phyloP scores from a whole-genome alignment of 2,888 invertebrate species.

The Bimastos eiseni region DNA sequence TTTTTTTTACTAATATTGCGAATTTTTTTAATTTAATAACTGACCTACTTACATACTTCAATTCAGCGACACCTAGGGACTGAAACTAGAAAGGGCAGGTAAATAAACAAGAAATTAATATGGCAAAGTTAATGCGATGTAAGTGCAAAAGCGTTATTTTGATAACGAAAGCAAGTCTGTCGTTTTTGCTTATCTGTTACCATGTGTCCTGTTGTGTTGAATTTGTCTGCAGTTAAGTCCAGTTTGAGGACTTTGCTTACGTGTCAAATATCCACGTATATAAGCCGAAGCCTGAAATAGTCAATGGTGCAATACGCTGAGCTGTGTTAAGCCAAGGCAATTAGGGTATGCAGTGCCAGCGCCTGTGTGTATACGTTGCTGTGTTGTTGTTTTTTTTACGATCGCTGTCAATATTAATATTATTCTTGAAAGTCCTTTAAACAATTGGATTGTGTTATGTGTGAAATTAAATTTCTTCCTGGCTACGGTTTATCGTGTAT shows the following conservation, averaged over 20 bases:
- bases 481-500: background rate
- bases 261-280: constrained; percentile 13
- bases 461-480: background rate
- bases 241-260: constrained; percentile 13
- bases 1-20: no score
- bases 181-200: background rate
- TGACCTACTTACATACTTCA: background rate
- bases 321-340: background rate
- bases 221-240: background rate
- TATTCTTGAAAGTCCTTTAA: background rate
- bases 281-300: background rate
- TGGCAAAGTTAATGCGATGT: constrained; percentile 21
- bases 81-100: constrained; percentile 2
- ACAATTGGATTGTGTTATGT: background rate
- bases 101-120: constrained; percentile 24
- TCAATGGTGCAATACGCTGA: background rate
- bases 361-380: background rate
- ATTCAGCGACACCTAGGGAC: background rate
- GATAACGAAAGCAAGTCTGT: background rate
- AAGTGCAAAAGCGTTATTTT: constrained; percentile 6
- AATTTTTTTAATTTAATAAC: background rate
- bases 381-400: background rate
- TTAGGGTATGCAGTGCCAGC: background rate
- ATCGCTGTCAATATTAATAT: background rate
- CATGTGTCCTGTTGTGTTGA: background rate